These are phyloP conservation scores for Achroia grisella DNA, from an alignment of 1,140 invertebrate genomes.

Conservation along the genomic window DNA sequence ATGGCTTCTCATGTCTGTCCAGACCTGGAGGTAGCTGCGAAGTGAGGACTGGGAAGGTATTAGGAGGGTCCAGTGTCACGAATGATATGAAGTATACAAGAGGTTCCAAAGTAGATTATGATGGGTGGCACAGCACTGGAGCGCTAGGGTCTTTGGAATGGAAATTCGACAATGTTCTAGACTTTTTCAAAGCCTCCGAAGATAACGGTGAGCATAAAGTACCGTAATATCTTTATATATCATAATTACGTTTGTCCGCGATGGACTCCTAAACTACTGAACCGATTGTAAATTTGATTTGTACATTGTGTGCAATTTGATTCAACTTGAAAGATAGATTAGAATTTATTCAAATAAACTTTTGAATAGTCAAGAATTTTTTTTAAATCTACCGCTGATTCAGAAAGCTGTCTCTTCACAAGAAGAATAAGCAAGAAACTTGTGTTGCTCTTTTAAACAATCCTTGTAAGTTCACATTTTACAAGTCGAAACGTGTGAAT, in stretches of 20 bases:
- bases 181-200: conserved; percentile 73
- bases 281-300: too few species aligned
- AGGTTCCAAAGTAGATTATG: conserved; percentile 72
- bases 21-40: conserved; percentile 63
- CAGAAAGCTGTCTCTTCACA: too few species aligned
- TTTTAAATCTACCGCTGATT: too few species aligned
- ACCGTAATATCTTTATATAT: neutral
- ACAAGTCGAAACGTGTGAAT: too few species aligned
- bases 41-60: conserved; percentile 71
- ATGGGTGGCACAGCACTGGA: conserved; percentile 69
- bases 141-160: conserved; percentile 68
- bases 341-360: too few species aligned
- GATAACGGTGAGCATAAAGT: conserved; percentile 59
- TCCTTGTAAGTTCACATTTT: too few species aligned
- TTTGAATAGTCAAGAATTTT: too few species aligned
- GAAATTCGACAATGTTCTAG: conserved; percentile 72
- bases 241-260: neutral
- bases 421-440: too few species aligned
- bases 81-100: conserved; percentile 75
- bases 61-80: conserved; percentile 72
- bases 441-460: too few species aligned
- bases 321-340: too few species aligned
- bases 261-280: too few species aligned
- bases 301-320: too few species aligned
- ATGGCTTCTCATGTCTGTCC: conserved; percentile 55